Evolutionary conservation across 2,113 vertebrate genomes (phyloP).

Genomic region (Arvicanthis niloticus): DNA sequence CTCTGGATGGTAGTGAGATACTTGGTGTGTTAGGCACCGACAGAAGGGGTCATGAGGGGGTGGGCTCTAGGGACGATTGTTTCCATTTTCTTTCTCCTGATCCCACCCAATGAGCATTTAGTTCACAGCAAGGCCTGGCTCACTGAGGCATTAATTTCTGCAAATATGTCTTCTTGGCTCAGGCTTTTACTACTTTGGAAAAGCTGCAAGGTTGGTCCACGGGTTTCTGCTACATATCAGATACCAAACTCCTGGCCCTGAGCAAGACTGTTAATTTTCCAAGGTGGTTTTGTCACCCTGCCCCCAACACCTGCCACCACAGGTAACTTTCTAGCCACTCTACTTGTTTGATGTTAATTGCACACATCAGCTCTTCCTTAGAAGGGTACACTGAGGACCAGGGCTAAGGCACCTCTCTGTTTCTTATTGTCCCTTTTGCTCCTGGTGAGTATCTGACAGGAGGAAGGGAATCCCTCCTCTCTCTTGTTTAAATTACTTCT

Average conservation of each 20-base stretch:
- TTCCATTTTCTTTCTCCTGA: rapidly evolving
- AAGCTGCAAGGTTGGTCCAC: background rate
- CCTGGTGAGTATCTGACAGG: no score
- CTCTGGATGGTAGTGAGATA: background rate
- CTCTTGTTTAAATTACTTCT: background rate
- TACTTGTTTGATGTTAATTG: rapidly evolving
- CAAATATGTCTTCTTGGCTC: rapidly evolving
- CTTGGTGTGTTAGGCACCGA: rapidly evolving
- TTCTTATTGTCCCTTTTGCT: background rate
- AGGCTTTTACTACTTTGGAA: background rate
- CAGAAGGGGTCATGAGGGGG: no score
- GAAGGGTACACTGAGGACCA: rapidly evolving
- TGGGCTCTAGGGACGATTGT: no score
- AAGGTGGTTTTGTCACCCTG: rapidly evolving
- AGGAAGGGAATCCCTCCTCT: no score
- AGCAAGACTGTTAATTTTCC: background rate
- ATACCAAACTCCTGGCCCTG: rapidly evolving
- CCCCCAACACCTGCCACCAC: rapidly evolving
- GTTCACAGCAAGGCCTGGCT: background rate
- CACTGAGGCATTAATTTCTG: background rate
- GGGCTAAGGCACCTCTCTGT: no score
- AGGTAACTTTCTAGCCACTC: background rate
- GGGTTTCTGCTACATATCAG: rapidly evolving
- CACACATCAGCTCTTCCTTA: rapidly evolving
- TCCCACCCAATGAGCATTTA: rapidly evolving